Percentiles rank a stretch among this genome's conserved stretches.
phyloP scores from a whole-genome alignment of 2,888 invertebrate species.

The Leucophora obtusa region DNA sequence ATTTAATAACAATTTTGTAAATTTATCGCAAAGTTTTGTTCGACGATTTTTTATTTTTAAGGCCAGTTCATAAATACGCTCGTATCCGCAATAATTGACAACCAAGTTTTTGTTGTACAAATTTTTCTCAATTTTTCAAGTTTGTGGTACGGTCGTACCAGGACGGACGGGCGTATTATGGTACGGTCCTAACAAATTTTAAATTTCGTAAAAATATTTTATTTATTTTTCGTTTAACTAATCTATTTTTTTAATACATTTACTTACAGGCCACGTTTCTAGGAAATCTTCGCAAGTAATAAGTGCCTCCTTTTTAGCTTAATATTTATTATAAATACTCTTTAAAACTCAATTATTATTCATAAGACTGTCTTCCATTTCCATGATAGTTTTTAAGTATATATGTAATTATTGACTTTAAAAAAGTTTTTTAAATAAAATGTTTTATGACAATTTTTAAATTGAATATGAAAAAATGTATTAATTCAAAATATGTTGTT shows the following conservation, averaged over 20 bases:
- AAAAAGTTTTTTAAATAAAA: background rate
- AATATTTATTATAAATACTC: constrained; percentile 18
- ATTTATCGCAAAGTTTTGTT: background rate
- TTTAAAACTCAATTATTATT: too few species aligned
- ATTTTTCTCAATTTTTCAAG: too few species aligned
- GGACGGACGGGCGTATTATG: too few species aligned
- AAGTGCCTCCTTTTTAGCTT: constrained; percentile 21
- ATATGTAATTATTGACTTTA: background rate
- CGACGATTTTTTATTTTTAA: background rate
- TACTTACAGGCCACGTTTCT: constrained; percentile 57
- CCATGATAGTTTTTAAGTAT: background rate
- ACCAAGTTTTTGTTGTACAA: too few species aligned
- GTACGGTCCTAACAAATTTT: too few species aligned
- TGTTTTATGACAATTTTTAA: constrained; percentile 1
- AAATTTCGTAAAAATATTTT: background rate
- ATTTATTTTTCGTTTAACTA: constrained; percentile 29
- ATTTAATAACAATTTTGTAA: background rate
- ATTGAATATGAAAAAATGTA: background rate
- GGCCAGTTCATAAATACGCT: too few species aligned
- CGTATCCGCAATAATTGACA: too few species aligned
- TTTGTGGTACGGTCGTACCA: too few species aligned
- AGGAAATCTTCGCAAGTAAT: constrained; percentile 25
- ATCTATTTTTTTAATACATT: constrained; percentile 34
- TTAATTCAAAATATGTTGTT: too few species aligned
- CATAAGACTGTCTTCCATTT: constrained; percentile 36